A percentile compares a stretch with the other conserved stretches of the same genome.
phyloP scores from a whole-genome alignment of 64 coral and sea anemone species.

The Porites australiensis region DNA sequence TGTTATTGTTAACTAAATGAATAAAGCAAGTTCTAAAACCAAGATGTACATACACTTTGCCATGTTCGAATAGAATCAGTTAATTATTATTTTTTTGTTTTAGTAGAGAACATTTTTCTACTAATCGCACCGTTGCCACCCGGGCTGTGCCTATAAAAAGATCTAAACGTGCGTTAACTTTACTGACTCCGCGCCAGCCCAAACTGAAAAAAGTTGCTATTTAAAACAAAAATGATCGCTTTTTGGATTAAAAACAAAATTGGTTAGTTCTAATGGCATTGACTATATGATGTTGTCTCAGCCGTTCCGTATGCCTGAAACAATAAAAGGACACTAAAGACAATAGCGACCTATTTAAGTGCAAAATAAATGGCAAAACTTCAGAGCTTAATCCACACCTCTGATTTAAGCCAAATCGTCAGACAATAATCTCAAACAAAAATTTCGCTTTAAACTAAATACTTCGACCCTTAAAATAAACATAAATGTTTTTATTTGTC shows the following conservation, averaged over 20 bases:
- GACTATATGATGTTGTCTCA: not conserved
- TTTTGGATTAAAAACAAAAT: constrained; percentile 21
- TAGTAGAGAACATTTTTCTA: not conserved
- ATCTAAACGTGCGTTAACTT: not conserved
- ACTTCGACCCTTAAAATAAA: not conserved
- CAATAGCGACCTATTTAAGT: not conserved
- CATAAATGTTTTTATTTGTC: not conserved
- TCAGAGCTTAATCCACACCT: not conserved
- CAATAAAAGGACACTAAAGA: not conserved
- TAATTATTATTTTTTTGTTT: not conserved
- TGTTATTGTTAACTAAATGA: constrained; percentile 1
- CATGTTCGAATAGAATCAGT: not conserved
- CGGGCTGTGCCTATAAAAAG: not conserved
- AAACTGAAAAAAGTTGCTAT: not conserved
- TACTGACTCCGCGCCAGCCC: too few species aligned
- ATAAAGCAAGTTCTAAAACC: not conserved
- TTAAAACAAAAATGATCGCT: not conserved
- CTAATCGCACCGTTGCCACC: not conserved
- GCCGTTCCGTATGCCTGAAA: not conserved
- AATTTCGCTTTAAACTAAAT: too few species aligned
- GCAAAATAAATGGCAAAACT: not conserved
- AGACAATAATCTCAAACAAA: not conserved
- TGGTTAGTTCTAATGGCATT: not conserved
- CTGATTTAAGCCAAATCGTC: not conserved
- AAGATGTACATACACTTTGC: not conserved